Evolutionary conservation across 2,888 invertebrate species (phyloP).

Genomic region (Neoscelio sp.): DNA sequence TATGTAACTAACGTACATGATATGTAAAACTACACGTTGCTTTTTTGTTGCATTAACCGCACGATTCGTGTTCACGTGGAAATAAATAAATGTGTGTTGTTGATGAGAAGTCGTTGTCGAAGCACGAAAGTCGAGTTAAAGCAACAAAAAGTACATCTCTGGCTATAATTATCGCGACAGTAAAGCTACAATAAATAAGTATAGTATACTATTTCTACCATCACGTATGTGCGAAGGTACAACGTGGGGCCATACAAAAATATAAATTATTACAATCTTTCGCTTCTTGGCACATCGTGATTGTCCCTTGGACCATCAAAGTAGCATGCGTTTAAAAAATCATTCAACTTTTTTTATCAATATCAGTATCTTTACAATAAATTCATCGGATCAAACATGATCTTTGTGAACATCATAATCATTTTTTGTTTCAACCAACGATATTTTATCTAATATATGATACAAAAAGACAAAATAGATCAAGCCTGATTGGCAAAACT

Average conservation of each 20-base stretch:
- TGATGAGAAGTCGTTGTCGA: not conserved
- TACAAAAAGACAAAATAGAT: no score
- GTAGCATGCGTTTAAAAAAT: constrained; percentile 24
- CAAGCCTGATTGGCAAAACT: no score
- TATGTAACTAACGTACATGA: constrained; percentile 25
- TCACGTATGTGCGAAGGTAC: constrained; percentile 57
- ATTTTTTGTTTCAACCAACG: no score
- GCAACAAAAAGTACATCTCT: not conserved
- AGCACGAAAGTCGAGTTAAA: constrained; percentile 18
- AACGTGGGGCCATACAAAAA: constrained; percentile 64
- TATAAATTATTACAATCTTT: constrained; percentile 63
- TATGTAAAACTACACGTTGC: constrained; percentile 1
- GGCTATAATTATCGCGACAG: constrained; percentile 9
- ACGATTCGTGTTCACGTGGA: not conserved
- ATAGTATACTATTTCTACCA: constrained; percentile 45
- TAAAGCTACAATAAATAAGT: constrained; percentile 64
- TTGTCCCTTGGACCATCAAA: constrained; percentile 69
- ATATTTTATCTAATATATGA: no score
- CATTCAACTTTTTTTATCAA: no score
- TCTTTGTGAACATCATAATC: no score
- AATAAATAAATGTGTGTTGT: constrained; percentile 33
- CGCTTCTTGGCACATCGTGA: constrained; percentile 72
- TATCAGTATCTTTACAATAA: constrained; percentile 5
- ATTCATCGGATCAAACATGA: no score
- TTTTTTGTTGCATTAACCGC: constrained; percentile 12